Conservation (phyloP, 2,888 invertebrate species). For the Epsilonema sp. region DNA sequence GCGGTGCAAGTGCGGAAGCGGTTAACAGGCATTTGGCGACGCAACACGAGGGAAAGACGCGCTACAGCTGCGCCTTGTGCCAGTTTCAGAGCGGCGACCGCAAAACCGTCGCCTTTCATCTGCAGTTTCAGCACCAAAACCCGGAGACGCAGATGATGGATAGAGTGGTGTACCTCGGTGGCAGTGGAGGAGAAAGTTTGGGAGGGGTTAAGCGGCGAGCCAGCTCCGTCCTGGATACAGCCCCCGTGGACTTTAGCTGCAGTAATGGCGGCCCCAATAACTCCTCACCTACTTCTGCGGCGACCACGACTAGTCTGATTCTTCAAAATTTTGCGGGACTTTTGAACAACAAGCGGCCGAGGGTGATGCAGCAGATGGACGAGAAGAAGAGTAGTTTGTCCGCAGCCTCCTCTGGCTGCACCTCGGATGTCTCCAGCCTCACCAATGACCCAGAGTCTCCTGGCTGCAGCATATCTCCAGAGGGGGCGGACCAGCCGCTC, state of each 20-base stretch:
- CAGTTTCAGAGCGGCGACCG: constrained; percentile 2
- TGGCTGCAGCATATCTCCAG: background rate
- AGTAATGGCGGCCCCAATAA: background rate
- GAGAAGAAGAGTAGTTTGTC: background rate
- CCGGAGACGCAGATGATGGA: no score
- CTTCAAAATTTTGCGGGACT: no score
- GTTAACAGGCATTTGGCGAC: constrained; percentile 2
- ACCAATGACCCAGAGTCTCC: background rate
- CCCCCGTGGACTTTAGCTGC: background rate
- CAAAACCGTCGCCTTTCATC: constrained; percentile 3
- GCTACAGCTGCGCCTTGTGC: constrained; percentile 3
- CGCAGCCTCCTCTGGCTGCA: background rate
- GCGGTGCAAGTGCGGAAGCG: background rate
- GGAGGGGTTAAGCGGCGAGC: no score
- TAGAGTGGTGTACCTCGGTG: no score
- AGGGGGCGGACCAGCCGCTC: background rate
- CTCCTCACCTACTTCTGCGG: background rate
- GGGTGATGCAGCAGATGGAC: background rate
- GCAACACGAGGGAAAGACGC: background rate
- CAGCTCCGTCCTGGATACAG: no score
- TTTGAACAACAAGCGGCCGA: no score
- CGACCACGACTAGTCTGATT: no score
- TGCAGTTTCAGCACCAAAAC: constrained; percentile 1
- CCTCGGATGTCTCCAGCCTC: background rate
- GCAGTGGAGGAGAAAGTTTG: no score